phyloP scores from a whole-genome alignment of 2,888 invertebrate genomes.

The Drosophila falleni region DNA sequence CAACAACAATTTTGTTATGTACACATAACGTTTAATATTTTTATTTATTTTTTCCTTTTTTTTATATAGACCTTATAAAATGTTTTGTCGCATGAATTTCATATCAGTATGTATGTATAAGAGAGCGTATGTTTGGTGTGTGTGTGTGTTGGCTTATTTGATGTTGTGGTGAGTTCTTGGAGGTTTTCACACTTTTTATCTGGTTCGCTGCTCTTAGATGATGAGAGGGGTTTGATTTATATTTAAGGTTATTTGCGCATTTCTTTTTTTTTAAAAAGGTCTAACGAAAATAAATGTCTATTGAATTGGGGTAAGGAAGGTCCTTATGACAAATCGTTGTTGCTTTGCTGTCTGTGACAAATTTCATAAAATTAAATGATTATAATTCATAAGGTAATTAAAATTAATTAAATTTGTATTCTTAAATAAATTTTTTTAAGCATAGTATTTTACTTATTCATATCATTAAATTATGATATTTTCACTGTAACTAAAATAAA shows the following conservation, averaged over 20 bases:
- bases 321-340: conserved; percentile 5
- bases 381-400: not conserved
- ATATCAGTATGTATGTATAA: conserved; percentile 21
- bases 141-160: conserved; percentile 37
- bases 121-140: conserved; percentile 11
- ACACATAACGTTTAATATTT: conserved; percentile 53
- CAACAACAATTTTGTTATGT: conserved; percentile 60
- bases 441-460: too few relatives aligned
- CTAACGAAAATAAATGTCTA: conserved; percentile 24
- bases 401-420: too few relatives aligned
- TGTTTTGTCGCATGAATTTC: conserved; percentile 46
- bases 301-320: conserved; percentile 12
- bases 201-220: conserved; percentile 6
- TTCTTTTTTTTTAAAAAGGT: conserved; percentile 31
- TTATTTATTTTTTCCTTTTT: not conserved
- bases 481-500: too few relatives aligned
- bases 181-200: conserved; percentile 54
- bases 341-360: not conserved
- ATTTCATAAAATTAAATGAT: not conserved
- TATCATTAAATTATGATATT: too few relatives aligned
- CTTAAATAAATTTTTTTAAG: too few relatives aligned
- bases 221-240: conserved; percentile 44
- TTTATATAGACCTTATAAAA: conserved; percentile 36
- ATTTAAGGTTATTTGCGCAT: conserved; percentile 64
- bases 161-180: conserved; percentile 57